These are phyloP conservation scores for Drosophila borealis DNA, from an alignment of 2,888 invertebrate species.

Conservation along the genomic window DNA sequence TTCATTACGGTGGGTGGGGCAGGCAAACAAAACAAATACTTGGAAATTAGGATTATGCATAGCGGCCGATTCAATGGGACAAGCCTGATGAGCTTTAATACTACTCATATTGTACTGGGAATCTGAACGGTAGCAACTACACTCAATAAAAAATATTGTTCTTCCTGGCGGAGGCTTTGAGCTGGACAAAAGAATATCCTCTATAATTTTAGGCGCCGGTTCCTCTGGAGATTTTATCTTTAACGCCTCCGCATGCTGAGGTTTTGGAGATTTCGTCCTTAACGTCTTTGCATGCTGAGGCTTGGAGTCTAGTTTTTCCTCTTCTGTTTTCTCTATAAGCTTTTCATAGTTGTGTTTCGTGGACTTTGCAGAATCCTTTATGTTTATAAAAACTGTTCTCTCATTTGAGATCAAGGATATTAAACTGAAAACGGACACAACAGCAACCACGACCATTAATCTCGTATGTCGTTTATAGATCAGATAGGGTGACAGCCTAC, in stretches of 20 bases:
- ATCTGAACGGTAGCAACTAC: constrained; percentile 70
- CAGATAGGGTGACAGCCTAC: background rate
- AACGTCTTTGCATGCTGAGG: too few species aligned
- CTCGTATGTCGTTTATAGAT: background rate
- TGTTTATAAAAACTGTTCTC: too few species aligned
- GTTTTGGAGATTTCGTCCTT: too few species aligned
- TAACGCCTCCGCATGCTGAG: too few species aligned
- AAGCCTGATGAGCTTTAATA: constrained; percentile 79
- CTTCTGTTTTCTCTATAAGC: background rate
- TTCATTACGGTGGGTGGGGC: constrained; percentile 67
- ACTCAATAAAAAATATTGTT: constrained; percentile 84
- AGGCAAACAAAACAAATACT: constrained; percentile 82
- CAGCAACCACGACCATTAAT: background rate
- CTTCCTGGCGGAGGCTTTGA: constrained; percentile 76
- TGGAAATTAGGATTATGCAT: constrained; percentile 77
- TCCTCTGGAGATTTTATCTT: too few species aligned
- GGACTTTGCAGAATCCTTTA: too few species aligned
- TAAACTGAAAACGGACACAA: background rate
- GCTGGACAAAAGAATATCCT: constrained; percentile 75
- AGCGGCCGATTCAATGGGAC: constrained; percentile 83
- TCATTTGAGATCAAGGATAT: background rate
- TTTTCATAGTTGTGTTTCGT: too few species aligned
- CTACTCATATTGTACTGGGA: constrained; percentile 39
- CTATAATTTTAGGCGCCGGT: constrained; percentile 11
- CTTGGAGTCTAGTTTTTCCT: background rate